Conservation (phyloP, 2,113 vertebrate genomes). For the Todiramphus chloris region DNA sequence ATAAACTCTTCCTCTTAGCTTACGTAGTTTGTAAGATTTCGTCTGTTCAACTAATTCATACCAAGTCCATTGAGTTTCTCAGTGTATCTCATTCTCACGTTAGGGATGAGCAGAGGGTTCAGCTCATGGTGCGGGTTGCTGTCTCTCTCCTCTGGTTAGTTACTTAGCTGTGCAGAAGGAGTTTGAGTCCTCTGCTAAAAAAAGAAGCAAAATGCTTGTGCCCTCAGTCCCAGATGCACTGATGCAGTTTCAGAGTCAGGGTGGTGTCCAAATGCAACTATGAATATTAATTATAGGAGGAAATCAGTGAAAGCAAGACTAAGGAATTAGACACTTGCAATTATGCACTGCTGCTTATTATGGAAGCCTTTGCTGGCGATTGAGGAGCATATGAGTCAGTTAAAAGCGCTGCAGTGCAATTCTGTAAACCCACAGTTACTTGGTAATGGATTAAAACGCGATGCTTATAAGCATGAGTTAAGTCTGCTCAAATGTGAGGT, state of each 20-base stretch:
- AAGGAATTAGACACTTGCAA: not conserved
- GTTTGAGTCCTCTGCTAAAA: not conserved
- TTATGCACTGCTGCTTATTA: slow-evolving; percentile 3
- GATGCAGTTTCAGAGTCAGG: not conserved
- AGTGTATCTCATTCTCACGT: not conserved
- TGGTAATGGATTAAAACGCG: not conserved
- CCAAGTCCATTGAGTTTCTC: not conserved
- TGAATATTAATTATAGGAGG: not conserved
- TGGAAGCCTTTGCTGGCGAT: not conserved
- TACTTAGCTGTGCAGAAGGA: not conserved
- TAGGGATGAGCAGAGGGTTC: not conserved
- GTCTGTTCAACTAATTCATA: not conserved
- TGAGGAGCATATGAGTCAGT: slow-evolving; percentile 39
- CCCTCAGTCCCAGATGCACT: not conserved
- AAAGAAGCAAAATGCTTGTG: not conserved
- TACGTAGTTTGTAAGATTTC: not conserved
- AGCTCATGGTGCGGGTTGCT: not conserved
- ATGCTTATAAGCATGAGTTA: not conserved
- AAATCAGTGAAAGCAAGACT: not conserved
- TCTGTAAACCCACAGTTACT: not conserved
- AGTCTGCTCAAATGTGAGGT: not conserved
- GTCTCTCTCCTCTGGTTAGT: not conserved
- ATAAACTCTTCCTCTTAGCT: not conserved
- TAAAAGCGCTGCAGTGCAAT: not conserved
- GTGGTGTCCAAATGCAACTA: not conserved